A percentile compares a stretch with the other conserved stretches of the same genome.
Evolutionary conservation across 37 sponge, comb jelly and placozoan genomes (phyloP).

Genomic region (Oopsacas minuta): DNA sequence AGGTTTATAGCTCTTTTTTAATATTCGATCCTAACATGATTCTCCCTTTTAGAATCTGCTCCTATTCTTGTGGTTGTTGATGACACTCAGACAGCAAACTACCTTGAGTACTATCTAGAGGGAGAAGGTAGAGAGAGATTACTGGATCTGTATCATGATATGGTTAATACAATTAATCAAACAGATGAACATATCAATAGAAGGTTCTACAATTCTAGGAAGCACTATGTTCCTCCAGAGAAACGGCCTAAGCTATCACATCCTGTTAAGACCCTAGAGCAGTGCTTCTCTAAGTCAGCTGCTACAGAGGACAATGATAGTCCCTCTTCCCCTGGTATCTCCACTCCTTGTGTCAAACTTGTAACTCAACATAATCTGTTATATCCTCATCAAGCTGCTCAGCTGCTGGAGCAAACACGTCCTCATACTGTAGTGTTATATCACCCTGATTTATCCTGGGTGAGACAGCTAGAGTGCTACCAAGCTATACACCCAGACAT

Average conservation of each 20-base stretch:
- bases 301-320: neutral
- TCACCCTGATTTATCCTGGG: constrained; percentile 62
- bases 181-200: neutral
- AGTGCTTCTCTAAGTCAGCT: neutral
- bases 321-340: neutral
- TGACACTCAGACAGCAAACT: neutral
- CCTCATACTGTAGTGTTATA: constrained; percentile 75
- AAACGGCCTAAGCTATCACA: neutral
- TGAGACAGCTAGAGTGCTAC: constrained; percentile 63
- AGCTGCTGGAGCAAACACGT: neutral
- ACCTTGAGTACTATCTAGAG: neutral
- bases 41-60: neutral
- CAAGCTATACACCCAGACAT: neutral
- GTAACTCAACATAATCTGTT: neutral
- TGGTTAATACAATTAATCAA: neutral
- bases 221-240: neutral
- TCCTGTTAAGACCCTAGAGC: neutral
- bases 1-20: too few relatives aligned
- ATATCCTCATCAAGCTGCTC: neutral
- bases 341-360: neutral
- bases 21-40: neutral
- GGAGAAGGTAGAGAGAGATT: neutral
- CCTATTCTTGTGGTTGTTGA: neutral
- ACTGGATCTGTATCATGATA: neutral
- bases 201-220: neutral